Conservation (phyloP, 2,113 vertebrate species). For the Eptesicus fuscus region DNA sequence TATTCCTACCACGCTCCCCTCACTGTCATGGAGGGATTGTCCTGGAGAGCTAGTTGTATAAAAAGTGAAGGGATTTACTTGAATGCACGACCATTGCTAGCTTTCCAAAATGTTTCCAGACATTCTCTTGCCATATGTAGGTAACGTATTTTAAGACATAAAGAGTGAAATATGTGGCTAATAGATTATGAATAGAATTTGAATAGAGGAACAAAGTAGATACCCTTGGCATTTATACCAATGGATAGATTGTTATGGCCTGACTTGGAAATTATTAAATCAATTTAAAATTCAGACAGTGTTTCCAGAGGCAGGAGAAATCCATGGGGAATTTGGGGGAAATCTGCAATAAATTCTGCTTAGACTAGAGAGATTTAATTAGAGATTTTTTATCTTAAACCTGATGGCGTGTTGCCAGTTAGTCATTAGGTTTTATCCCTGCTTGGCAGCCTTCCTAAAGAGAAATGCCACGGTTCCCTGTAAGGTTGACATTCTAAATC, state of each 20-base stretch:
- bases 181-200: background rate
- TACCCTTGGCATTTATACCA: background rate
- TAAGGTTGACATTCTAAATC: background rate
- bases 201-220: background rate
- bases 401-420: background rate
- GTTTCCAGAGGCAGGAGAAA: background rate
- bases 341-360: slow-evolving; percentile 33
- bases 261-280: background rate
- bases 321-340: background rate
- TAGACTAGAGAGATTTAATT: slow-evolving; percentile 5
- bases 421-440: background rate
- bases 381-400: slow-evolving; percentile 47
- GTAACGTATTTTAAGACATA: background rate
- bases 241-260: background rate
- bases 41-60: background rate
- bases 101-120: background rate
- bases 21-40: no score
- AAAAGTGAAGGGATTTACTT: background rate
- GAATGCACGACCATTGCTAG: background rate
- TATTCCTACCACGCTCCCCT: background rate
- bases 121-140: background rate
- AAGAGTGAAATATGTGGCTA: background rate
- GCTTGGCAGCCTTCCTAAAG: slow-evolving; percentile 22
- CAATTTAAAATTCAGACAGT: background rate
- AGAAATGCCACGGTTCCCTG: background rate